phyloP scores from a whole-genome alignment of 2,888 invertebrate species.

The Cylloceria caligata region DNA sequence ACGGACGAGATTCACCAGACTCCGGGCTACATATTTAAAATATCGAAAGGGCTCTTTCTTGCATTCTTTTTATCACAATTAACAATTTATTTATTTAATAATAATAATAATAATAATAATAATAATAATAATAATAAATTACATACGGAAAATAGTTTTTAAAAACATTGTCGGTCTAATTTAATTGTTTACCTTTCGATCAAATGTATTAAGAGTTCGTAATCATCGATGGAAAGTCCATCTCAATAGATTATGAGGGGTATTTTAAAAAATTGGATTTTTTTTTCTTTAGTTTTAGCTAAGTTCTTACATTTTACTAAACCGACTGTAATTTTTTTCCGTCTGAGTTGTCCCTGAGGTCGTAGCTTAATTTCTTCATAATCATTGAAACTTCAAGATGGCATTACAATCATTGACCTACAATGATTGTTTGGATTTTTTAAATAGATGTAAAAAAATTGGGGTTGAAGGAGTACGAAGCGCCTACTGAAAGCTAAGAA shows the following conservation, averaged over 20 bases:
- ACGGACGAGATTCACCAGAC: slow-evolving; percentile 25
- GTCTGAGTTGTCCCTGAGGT: no score
- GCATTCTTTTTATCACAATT: not conserved
- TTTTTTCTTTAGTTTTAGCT: not conserved
- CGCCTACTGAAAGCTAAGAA: no score
- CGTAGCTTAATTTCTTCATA: not conserved
- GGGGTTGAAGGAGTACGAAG: no score
- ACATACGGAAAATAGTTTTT: not conserved
- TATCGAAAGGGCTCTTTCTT: slow-evolving; percentile 1
- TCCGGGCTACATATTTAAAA: slow-evolving; percentile 17
- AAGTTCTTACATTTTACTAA: not conserved
- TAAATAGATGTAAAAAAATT: no score
- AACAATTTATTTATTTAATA: not conserved
- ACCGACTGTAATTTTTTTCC: not conserved
- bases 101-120: not conserved
- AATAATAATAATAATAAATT: not conserved
- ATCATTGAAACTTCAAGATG: not conserved
- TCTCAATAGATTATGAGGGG: no score
- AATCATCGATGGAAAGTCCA: no score
- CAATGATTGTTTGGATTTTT: no score
- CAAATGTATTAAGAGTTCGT: no score
- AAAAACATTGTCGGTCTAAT: no score
- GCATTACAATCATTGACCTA: no score
- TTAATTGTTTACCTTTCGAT: no score
- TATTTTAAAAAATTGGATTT: not conserved